Evolutionary conservation across 2,888 invertebrate genomes (phyloP).

Genomic region (Cryptocheilus praepositus): DNA sequence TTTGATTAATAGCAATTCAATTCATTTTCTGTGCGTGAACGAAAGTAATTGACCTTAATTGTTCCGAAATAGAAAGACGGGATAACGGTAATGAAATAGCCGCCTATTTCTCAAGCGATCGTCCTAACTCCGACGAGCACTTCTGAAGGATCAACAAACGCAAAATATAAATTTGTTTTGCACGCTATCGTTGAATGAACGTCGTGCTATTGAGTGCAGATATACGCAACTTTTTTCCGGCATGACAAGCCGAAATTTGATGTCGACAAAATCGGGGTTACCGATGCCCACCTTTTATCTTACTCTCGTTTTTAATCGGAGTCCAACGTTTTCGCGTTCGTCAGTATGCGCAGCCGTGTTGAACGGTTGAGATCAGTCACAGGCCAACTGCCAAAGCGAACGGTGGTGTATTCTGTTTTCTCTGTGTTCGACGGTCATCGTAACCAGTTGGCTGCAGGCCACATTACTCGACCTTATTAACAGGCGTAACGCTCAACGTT

Average conservation of each 20-base stretch:
- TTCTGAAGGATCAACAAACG: too few relatives aligned
- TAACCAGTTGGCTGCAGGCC: conserved; percentile 26
- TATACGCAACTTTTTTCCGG: too few relatives aligned
- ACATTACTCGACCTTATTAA: neutral
- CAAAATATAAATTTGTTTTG: too few relatives aligned
- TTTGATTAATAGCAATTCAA: too few relatives aligned
- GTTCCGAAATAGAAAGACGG: too few relatives aligned
- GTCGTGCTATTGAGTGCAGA: too few relatives aligned
- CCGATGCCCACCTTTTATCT: neutral
- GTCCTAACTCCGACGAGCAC: too few relatives aligned
- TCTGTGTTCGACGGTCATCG: neutral
- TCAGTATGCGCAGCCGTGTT: conserved; percentile 22
- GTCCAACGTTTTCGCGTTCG: conserved; percentile 27
- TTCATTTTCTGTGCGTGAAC: too few relatives aligned
- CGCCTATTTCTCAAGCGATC: too few relatives aligned
- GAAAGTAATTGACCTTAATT: too few relatives aligned
- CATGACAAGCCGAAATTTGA: neutral
- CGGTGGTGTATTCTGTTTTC: neutral
- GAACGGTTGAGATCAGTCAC: conserved; percentile 27
- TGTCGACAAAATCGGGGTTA: neutral
- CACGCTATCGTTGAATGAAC: too few relatives aligned
- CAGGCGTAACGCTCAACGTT: conserved; percentile 7
- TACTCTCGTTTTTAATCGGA: conserved; percentile 15
- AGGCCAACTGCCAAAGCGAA: conserved; percentile 17
- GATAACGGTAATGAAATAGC: too few relatives aligned